Percentiles rank a stretch among this genome's conserved stretches.
These are phyloP conservation scores for Porites rus DNA, from an alignment of 92 coral and sea anemone genomes.

Conservation along the genomic window DNA sequence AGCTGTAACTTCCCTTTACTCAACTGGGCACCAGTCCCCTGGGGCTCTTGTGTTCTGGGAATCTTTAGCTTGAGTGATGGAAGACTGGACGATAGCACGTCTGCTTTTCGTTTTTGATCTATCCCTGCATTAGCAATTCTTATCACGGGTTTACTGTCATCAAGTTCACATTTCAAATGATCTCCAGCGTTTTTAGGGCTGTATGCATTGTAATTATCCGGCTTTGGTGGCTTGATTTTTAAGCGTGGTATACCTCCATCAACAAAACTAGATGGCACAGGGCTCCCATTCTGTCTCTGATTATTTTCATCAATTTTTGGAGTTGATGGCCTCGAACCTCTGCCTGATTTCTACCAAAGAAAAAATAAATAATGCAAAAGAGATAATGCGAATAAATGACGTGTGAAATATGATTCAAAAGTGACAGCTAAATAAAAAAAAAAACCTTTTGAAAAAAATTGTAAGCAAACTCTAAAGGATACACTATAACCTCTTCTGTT, in stretches of 20 bases:
- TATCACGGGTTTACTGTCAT: conserved; percentile 78
- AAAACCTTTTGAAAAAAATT: too few species aligned
- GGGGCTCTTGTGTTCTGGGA: conserved; percentile 69
- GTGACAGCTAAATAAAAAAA: too few species aligned
- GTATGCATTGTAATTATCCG: conserved; percentile 41
- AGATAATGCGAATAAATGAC: too few species aligned
- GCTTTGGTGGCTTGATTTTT: conserved; percentile 86
- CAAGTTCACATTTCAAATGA: conserved; percentile 63
- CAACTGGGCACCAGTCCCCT: conserved; percentile 11
- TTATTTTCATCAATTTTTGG: conserved; percentile 73
- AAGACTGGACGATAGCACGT: conserved; percentile 69
- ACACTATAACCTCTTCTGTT: too few species aligned
- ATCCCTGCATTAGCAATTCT: conserved; percentile 63
- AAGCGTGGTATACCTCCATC: conserved; percentile 81
- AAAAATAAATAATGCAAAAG: background rate
- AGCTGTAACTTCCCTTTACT: conserved; percentile 46
- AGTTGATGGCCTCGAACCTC: conserved; percentile 74
- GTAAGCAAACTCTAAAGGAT: too few species aligned
- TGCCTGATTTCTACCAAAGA: conserved; percentile 68
- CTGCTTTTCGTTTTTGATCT: conserved; percentile 48
- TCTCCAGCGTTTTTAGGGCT: conserved; percentile 11
- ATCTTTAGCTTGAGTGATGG: conserved; percentile 85
- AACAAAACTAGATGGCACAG: conserved; percentile 57
- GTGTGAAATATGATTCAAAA: too few species aligned
- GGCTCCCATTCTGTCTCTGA: conserved; percentile 29